Conservation (phyloP, 2,888 invertebrate genomes). For the Cremastobaeus sp. region DNA sequence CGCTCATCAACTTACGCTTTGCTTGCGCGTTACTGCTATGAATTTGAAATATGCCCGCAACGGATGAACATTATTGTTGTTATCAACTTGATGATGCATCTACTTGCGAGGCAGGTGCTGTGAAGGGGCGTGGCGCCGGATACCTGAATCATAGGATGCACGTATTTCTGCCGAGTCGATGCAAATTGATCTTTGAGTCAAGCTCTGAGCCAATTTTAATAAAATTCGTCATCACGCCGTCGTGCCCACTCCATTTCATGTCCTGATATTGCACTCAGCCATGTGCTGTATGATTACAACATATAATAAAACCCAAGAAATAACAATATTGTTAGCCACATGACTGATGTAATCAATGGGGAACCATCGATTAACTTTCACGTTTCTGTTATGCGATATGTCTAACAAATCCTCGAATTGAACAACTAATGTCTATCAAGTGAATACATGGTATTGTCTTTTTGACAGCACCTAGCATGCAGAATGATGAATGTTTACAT, state of each 20-base stretch:
- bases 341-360: no score
- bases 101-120: conserved; percentile 69
- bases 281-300: no score
- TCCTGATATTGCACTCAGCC: no score
- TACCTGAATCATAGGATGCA: conserved; percentile 72
- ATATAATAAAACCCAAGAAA: no score
- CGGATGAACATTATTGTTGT: conserved; percentile 68
- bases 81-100: conserved; percentile 68
- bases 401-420: not conserved
- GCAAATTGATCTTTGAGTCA: conserved; percentile 67
- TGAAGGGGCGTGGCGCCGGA: conserved; percentile 75
- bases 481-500: no score
- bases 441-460: no score
- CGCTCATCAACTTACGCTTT: conserved; percentile 52
- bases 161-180: conserved; percentile 71
- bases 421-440: conserved; percentile 42
- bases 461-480: no score
- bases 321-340: no score
- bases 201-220: conserved; percentile 41
- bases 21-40: conserved; percentile 45
- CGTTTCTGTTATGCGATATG: no score
- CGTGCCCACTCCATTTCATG: no score
- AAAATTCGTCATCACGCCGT: conserved; percentile 46
- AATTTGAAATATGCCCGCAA: conserved; percentile 48
- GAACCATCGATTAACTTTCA: no score